Base-by-base conservation (phyloP, 2,888 invertebrate species). In the Tanytarsus gracilentus region DNA sequence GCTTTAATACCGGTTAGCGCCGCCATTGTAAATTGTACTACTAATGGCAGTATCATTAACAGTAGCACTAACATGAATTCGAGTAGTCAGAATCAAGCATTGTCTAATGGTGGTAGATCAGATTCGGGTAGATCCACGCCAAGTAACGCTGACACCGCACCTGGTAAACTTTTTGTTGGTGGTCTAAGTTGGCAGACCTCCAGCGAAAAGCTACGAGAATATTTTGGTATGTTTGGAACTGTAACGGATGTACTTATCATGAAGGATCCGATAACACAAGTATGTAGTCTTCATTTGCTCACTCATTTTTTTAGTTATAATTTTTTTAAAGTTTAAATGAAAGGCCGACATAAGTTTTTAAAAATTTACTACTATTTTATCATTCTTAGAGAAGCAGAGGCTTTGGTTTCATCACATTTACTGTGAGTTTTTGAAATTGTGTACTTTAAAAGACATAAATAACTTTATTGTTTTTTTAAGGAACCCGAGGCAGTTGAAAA, bases 231-330 rank as follows among this genome's bases (percentile, higher is more conserved):
- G 86, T 93, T 91, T 68, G 93, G 93, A 62, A 85, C 86, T 4
- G 91, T 93, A 65, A 88, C 90, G 29, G 92, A 93, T 72, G 92
- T 93, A 61, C 82, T 92, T 64, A 92, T 93, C 69, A 92, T 93
- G 92, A 92, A 92, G 77, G 92, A 93, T 74, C 92, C 92, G 1
- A 86, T 91, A 36, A 92, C 92, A 65, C 91, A 91, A 88, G 92
- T 92, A 77, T 76, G 75, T 67, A 62, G 56, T 48, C 33, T 50
- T 25, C 23, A n/a, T 59, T n/a, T n/a, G n/a, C n/a, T n/a, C n/a
- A n/a, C n/a, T 40, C 14, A 30, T 18, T 23, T 16, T 18, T 21
- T 16, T 40, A 40, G 6, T 7, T 14, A 16, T 55, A 65, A 58
- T 49, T 52, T 56, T 62, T 66, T 63, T 62, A 62, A 60, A 55